These are phyloP conservation scores for Columba livia DNA, from an alignment of 2,113 vertebrate species.

Conservation along the genomic window DNA sequence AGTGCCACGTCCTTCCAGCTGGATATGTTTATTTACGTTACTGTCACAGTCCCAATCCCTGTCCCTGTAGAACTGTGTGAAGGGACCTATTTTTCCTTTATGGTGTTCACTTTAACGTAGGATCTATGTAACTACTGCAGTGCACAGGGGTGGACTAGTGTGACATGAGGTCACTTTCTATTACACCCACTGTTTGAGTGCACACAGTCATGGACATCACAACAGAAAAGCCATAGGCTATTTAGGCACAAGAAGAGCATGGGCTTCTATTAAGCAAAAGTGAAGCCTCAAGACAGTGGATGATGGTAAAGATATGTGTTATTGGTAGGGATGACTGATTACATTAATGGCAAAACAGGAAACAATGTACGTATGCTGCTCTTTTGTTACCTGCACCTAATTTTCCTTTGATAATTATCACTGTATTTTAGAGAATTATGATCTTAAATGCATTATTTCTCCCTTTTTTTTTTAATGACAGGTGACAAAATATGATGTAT, in stretches of 20 bases:
- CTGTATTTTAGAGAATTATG: background rate
- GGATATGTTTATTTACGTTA: rapidly evolving
- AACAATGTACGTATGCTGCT: rapidly evolving
- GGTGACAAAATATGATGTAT: background rate
- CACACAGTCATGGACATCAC: background rate
- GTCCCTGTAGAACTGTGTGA: rapidly evolving
- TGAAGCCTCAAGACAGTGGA: background rate
- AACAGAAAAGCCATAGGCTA: background rate
- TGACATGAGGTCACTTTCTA: rapidly evolving
- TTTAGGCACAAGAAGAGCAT: rapidly evolving
- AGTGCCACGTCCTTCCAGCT: background rate
- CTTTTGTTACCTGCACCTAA: background rate
- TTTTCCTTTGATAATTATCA: background rate
- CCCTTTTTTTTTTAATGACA: background rate
- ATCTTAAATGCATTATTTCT: background rate
- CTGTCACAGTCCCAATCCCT: rapidly evolving
- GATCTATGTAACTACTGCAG: rapidly evolving
- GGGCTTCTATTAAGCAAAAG: background rate
- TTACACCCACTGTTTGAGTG: background rate
- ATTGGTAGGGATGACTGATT: background rate
- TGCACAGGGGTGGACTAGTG: too few relatives aligned
- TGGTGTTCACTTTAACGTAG: rapidly evolving
- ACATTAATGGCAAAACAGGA: background rate
- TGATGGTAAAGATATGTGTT: background rate
- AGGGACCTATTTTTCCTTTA: rapidly evolving